phyloP scores from a whole-genome alignment of 2,113 vertebrate genomes.

The Oncorhynchus clarkii region DNA sequence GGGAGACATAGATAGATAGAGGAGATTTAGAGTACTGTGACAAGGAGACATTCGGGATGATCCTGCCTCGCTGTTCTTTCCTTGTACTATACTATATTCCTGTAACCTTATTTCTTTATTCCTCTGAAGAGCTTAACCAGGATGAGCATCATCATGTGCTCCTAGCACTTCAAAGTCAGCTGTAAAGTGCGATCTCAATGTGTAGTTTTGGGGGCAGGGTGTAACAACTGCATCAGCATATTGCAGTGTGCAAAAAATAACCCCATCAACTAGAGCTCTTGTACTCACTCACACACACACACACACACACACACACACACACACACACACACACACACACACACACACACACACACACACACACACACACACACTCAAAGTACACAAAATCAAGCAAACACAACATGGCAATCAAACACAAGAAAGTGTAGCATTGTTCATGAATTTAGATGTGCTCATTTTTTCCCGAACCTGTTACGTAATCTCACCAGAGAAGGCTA shows the following conservation, averaged over 20 bases:
- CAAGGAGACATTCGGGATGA: too few relatives aligned
- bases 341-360: neutral
- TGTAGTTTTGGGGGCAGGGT: conserved; percentile 30
- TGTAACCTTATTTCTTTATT: neutral
- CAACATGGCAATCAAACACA: neutral
- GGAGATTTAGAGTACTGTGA: too few relatives aligned
- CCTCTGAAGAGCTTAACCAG: neutral
- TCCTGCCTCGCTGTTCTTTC: too few relatives aligned
- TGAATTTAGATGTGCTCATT: conserved; percentile 19
- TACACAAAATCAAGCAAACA: conserved; percentile 7
- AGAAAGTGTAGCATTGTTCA: conserved; percentile 19
- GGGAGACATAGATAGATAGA: too few relatives aligned
- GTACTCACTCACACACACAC: conserved; percentile 23
- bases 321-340: neutral
- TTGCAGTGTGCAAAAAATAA: conserved; percentile 56
- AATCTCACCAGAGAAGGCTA: conserved; percentile 8
- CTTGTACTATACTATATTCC: neutral
- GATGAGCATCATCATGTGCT: conserved; percentile 30
- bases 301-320: neutral
- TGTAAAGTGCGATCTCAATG: conserved; percentile 49
- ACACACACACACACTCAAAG: conserved; percentile 8
- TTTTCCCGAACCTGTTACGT: conserved; percentile 22
- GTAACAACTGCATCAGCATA: conserved; percentile 48
- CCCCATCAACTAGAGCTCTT: conserved; percentile 46
- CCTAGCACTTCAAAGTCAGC: conserved; percentile 43